Percentiles rank a stretch among this genome's conserved stretches.
Conservation (phyloP, 30 jellyfish, hydroid and myxozoan genomes). For the Clytia hemisphaerica region DNA sequence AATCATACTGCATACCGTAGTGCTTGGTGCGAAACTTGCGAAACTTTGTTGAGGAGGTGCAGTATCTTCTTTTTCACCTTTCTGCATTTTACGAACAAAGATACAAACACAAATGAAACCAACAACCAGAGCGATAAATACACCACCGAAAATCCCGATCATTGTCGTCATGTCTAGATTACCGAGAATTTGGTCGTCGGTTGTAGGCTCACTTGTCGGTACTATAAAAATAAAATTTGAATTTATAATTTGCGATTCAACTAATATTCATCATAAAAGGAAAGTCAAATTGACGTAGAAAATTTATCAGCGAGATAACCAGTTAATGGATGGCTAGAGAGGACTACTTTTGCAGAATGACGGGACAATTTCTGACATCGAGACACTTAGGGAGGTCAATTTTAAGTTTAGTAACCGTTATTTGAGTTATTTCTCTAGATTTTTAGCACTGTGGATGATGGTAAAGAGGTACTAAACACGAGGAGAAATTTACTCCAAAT, state of each 20-base stretch:
- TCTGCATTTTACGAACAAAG: conserved; percentile 46
- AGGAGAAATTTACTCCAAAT: too few relatives aligned
- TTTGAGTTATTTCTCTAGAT: too few relatives aligned
- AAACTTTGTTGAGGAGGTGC: conserved; percentile 47
- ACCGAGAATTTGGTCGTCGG: neutral
- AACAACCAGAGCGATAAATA: conserved; percentile 40
- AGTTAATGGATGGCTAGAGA: too few relatives aligned
- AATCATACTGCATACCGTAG: neutral
- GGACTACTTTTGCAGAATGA: too few relatives aligned
- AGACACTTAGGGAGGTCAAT: too few relatives aligned
- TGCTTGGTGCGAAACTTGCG: conserved; percentile 37
- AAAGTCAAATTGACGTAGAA: neutral
- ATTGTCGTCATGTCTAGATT: conserved; percentile 43
- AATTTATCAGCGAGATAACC: neutral
- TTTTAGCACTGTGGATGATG: too few relatives aligned
- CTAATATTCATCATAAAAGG: neutral
- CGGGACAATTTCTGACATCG: too few relatives aligned
- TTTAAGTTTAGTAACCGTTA: too few relatives aligned
- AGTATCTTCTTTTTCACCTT: conserved; percentile 34
- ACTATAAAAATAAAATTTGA: too few relatives aligned
- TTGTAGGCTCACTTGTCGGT: neutral
- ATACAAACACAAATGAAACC: conserved; percentile 16
- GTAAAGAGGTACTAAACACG: too few relatives aligned
- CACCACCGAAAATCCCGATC: conserved; percentile 78
- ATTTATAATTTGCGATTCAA: neutral